Base-by-base conservation (phyloP, 2,888 invertebrate genomes). In the Dexiosoma caninum region DNA sequence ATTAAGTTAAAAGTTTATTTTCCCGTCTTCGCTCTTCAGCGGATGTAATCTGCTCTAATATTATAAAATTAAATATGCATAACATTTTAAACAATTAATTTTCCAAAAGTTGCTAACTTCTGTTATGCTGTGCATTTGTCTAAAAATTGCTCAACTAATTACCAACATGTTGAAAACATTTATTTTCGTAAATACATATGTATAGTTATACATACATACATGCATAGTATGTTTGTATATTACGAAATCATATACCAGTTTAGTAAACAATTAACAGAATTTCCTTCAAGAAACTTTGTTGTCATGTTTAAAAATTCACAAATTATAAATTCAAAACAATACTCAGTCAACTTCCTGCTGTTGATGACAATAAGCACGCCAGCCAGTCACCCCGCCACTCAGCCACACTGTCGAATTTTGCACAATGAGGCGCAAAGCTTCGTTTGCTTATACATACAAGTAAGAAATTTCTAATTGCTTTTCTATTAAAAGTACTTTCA, bases 321-420 rank as follows among this genome's bases (percentile, higher is more conserved):
- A 77, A 81, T 69, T 81, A 67, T 69, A 77, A 64, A 81, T 81
- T 77, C 81, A 64, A 64, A 77, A 74, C 81, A 77, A 69, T 74
- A 72, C 77, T 69, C 74, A 42, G 57, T 57, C 72, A 74, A 81
- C 81, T 81, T 81, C 77, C 81, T 81, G 81, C 71, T 72, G 67
- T 19, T 72, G 55, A 35, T 57, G 57, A 35, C 64, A 51, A 32
- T 55, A 60, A 53, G 46, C 46, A 30, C 37, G 51, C 51, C 32
- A 71, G 55, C 67, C 55, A 5, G 51, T 30, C 32, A 71, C 49
- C 67, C 55, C 1, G 51, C 51, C 32, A 71, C 49, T 72, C 55
- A 5, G 51, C 51, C 60, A 62, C 53, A 62, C 37, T 42, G 62
- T n/a, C 53, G 62, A 60, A 40, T n/a, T 46, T 46, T 74, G 66